Base-by-base conservation (phyloP, 1,140 invertebrate genomes). In the Wiebesia pumilae region DNA sequence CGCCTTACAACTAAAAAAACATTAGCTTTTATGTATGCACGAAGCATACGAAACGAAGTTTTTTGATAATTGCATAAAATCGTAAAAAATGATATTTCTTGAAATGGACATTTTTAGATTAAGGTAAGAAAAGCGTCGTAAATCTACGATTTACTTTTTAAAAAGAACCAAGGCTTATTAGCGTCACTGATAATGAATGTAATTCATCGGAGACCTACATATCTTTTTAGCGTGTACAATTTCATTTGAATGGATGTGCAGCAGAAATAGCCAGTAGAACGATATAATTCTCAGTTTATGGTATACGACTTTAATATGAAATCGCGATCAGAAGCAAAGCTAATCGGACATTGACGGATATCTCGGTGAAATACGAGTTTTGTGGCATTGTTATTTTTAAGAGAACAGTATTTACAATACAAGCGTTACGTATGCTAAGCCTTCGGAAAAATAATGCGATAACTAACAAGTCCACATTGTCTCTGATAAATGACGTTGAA, bases 311-410 rank as follows among this genome's bases (percentile, higher is more conserved):
- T 19, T 78, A 9, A 24, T 24, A 30, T 54, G 77, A 43, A 54
- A 54, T 54, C 10, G 27, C 47, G 24, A 80, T 80, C 3, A 40
- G 33, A 38, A 80, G 33, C n/a, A 62, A 38, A 62, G 38, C 51
- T 6, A 38, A 38, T 62, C 10, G 51, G 30, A 65, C 35, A 51
- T 54, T 73, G 69, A 27, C 71, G 73, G 38, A 84, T 51, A 47
- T 54, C 51, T 71, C 33, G 71, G 81, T 73, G 51, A 58, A 54
- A 73, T 73, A 58, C 67, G 71, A 84, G 71, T 78, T 84, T 77
- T 65, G 83, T 78, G 73, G 83, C 83, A 84, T 84, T 84, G 73
- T 84, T 65, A 19, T 62, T 69, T 81, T 58, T 81, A 10, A 67
- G 62, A 40, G 33, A 67, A 0, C 3, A 47, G 14, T 43, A 43